Base-by-base conservation (phyloP, 2,797 vertebrate species). In the Acanthornis magna region DNA sequence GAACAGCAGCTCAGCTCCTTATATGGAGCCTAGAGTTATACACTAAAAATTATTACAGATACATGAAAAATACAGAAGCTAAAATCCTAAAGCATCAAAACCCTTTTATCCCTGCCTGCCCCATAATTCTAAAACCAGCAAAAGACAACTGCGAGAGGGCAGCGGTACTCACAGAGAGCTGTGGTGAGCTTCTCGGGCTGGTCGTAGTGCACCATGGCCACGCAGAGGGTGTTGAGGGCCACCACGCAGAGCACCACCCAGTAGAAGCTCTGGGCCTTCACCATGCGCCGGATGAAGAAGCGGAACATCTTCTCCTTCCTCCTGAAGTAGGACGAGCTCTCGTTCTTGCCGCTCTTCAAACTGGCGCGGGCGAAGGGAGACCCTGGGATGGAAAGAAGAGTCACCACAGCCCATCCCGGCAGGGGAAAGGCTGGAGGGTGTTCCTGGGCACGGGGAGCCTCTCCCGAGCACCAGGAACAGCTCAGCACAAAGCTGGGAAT, bases 261-360 rank as follows among this genome's bases (percentile, higher is more conserved):
- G 97, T 99, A 99, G 98, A 99, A 99, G 97, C 98, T 98, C 98
- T 99, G 99, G 1, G 99, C 98, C 95, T 99, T 99, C 96, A 99
- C 99, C 98, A 99, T 98, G 79, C 98, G 99, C 7, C 99, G 98
- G 83, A 99, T 99, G 96, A 99, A 99, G 97, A 99, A 99, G 14
- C 99, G 98, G 58, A 99, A 98, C 97, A 99, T 98, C 96, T 99
- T 99, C 97, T 99, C 99, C 93, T 99, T 99, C 91, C 99, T 98
- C 78, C 98, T 98, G 91, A 99, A 98, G 97, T 99, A 99, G 1
- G 99, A 99, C 0, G 98, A 99, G 97, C 97, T 99, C 88, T 99
- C 99, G 0, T 98, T 99, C 98, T 99, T 99, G 85, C 98, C 98
- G 3, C 99, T 99, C 97, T 99, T 99, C 93, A 99, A 95, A 60